Evolutionary conservation across 1,140 invertebrate species (phyloP), one percentile per base, ranked within the genome.

Genomic region (Mylabris phalerata): DNA sequence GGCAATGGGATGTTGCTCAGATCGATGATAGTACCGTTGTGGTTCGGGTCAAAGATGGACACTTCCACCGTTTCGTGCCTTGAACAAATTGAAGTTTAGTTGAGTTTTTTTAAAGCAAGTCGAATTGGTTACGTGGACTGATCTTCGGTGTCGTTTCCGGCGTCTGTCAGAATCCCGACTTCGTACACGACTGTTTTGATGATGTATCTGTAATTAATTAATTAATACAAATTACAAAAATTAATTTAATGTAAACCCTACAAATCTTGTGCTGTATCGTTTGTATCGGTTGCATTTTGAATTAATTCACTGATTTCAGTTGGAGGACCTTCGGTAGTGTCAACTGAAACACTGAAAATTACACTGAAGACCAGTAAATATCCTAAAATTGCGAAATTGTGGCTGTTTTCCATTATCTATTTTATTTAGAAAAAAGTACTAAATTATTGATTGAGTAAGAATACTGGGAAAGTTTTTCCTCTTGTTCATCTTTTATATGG

Each of bases 151-250:
- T 75, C 71, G 49, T 75, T 78, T 44, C 68, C 67, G 6, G 71
- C 74, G 55, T 81, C 78, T 9, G 80, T 80, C 26, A 82, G 69
- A 55, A 82, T 79, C 44, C 80, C 80, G 56, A 82, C 78, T 71
- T 82, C 80, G 64, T 81, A 82, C 39, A 81, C 79, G 13, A 80
- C 73, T 2, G 79, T 79, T 63, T 78, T 80, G 56, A 81, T 79
- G 11, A 81, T 76, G 54, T 80, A 81, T 50, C 79, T 81, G 40
- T 71, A 48, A 65, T 19, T 19, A 19, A 19, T 19, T 19, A 71
- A 45, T 56, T 44, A 44, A 9, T 40, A 39, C 24, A 38, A 7
- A 42, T 45, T 50, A 26, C 41, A 38, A 39, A 2, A 39, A 38
- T 10, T 42, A 32, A 13, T 38, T 45, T 11, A 24, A 11, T 41